phyloP scores from a whole-genome alignment of 2,113 vertebrate species.

The Columba janthina region DNA sequence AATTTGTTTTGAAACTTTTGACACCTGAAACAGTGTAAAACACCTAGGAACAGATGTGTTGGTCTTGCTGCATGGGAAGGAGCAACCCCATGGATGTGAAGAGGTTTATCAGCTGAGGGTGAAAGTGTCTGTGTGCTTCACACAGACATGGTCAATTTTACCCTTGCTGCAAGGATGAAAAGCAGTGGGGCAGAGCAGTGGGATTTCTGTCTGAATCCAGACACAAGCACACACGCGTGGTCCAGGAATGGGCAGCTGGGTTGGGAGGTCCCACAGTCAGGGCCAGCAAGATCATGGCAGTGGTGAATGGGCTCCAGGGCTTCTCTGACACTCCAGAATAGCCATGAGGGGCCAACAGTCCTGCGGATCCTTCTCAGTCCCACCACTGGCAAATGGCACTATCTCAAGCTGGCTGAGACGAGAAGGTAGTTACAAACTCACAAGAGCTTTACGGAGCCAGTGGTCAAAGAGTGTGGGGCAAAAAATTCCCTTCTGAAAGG shows the following conservation, averaged over 20 bases:
- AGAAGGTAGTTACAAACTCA: background rate
- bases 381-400: fast-evolving
- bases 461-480: background rate
- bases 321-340: background rate
- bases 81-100: fast-evolving
- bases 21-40: background rate
- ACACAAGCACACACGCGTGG: background rate
- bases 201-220: background rate
- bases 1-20: background rate
- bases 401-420: background rate
- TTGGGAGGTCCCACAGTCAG: background rate
- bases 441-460: background rate
- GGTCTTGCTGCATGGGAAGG: background rate
- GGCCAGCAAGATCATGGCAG: background rate
- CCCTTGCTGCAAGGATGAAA: background rate
- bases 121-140: background rate
- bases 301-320: background rate
- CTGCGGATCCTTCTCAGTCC: background rate
- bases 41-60: background rate
- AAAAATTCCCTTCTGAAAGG: background rate
- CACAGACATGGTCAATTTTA: background rate
- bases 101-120: background rate
- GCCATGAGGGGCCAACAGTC: background rate
- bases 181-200: background rate
- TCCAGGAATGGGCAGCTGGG: background rate